These are phyloP conservation scores for Poeciliopsis turneri DNA, from an alignment of 2,797 vertebrate species.

Conservation along the genomic window DNA sequence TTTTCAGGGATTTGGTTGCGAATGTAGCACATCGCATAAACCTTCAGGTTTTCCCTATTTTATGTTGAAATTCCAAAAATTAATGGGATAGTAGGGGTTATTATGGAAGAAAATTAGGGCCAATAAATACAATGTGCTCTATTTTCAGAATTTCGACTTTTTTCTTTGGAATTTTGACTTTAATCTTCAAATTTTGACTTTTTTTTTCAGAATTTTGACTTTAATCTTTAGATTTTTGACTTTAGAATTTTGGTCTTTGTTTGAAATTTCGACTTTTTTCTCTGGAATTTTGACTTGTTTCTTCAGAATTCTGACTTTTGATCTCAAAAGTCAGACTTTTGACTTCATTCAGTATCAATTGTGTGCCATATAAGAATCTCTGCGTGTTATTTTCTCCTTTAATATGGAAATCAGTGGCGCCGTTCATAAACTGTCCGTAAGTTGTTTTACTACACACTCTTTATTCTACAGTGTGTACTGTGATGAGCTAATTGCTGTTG, in stretches of 20 bases:
- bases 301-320: no score
- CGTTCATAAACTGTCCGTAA: neutral
- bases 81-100: neutral
- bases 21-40: neutral
- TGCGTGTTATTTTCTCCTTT: neutral
- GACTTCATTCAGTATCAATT: neutral
- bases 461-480: neutral
- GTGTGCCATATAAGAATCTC: neutral
- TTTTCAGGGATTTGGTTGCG: neutral
- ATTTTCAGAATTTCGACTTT: no score
- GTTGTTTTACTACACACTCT: neutral
- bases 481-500: conserved; percentile 60
- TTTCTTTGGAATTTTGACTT: no score
- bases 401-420: no score
- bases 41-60: neutral
- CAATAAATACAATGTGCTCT: no score
- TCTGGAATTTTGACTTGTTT: no score
- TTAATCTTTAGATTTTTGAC: no score
- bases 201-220: no score
- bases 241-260: no score
- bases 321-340: no score
- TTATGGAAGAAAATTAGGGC: neutral
- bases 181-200: no score
- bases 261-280: no score
- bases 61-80: neutral